Conservation (phyloP, 2,888 invertebrate genomes). For the Cosmopolites sordidus region DNA sequence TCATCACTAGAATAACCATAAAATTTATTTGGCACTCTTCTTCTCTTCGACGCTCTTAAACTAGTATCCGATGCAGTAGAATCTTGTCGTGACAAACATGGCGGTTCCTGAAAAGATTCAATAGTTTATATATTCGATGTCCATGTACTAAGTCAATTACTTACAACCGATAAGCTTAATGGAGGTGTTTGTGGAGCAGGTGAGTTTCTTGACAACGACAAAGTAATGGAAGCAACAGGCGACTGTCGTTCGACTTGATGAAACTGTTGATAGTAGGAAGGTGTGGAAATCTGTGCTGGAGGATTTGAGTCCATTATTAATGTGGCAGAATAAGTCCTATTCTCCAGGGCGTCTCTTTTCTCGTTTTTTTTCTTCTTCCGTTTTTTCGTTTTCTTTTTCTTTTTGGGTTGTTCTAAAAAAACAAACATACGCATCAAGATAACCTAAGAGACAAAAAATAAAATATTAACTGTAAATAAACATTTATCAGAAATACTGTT, state of each 20-base stretch:
- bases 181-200: conserved; percentile 26
- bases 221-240: conserved; percentile 40
- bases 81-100: conserved; percentile 22
- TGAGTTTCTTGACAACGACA: conserved; percentile 40
- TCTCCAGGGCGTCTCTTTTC: conserved; percentile 47
- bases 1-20: conserved; percentile 87
- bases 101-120: conserved; percentile 7
- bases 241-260: conserved; percentile 28
- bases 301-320: conserved; percentile 45
- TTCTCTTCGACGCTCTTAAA: conserved; percentile 69
- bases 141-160: not conserved
- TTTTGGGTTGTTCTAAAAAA: conserved; percentile 47
- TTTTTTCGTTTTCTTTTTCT: conserved; percentile 55
- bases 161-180: not conserved
- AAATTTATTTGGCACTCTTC: conserved; percentile 78
- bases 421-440: too few species aligned
- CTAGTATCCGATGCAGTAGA: conserved; percentile 51
- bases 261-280: conserved; percentile 37
- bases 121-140: not conserved
- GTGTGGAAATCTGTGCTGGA: conserved; percentile 48
- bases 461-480: too few species aligned
- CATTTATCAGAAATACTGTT: too few species aligned
- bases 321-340: conserved; percentile 17
- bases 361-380: conserved; percentile 52
- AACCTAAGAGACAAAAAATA: too few species aligned